Conservation (phyloP, 2,113 vertebrate species). For the Pelodiscus sinensis region DNA sequence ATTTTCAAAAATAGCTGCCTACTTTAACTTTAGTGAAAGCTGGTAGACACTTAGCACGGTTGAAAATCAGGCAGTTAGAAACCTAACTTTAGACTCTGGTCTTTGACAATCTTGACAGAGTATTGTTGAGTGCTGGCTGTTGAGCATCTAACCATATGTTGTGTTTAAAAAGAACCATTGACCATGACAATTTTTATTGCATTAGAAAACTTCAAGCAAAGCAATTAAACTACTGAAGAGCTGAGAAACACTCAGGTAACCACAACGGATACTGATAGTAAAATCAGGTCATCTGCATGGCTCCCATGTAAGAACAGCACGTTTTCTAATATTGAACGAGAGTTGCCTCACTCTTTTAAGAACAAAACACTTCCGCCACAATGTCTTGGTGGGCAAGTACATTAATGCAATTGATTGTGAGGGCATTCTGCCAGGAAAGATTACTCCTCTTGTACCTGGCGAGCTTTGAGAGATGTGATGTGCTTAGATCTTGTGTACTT, state of each 20-base stretch:
- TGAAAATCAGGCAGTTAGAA: not conserved
- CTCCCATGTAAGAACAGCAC: not conserved
- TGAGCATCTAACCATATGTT: not conserved
- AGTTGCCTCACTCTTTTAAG: not conserved
- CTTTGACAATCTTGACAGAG: accelerated
- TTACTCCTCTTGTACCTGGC: not conserved
- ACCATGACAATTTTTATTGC: slow-evolving; percentile 22
- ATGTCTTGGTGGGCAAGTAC: not conserved
- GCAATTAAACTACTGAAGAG: slow-evolving; percentile 4
- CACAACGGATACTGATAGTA: not conserved
- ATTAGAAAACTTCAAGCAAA: not conserved
- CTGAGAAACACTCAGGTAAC: not conserved
- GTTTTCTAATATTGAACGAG: not conserved
- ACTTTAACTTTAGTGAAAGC: not conserved
- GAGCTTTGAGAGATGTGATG: not conserved
- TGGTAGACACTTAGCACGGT: not conserved
- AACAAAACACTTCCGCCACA: not conserved
- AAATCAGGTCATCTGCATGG: slow-evolving; percentile 36
- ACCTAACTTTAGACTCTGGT: not conserved
- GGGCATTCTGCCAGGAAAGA: not conserved
- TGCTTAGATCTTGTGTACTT: not conserved
- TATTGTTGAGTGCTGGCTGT: accelerated
- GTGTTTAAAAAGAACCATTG: not conserved
- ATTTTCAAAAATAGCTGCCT: not conserved
- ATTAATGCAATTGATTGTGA: not conserved